A percentile compares a stretch with the other conserved stretches of the same genome.
Evolutionary conservation across 2,797 vertebrate species (phyloP).

Genomic region (Cryptoblepharus egeriae): DNA sequence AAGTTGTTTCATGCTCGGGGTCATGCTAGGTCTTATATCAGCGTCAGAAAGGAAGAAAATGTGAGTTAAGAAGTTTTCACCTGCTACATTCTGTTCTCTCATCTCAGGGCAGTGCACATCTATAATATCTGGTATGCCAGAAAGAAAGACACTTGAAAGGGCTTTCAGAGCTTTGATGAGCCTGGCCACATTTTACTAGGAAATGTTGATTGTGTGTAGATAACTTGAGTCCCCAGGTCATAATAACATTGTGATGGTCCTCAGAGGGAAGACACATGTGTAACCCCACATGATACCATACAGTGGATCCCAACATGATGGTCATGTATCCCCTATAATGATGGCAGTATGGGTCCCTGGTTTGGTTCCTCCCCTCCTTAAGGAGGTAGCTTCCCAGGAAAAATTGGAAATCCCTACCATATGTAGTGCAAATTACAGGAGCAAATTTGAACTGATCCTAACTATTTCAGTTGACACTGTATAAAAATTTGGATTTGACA

Average conservation of each 20-base stretch:
- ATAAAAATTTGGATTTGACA: background rate
- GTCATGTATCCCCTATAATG: no score
- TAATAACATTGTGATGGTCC: background rate
- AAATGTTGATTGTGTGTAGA: background rate
- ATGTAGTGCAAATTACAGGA: background rate
- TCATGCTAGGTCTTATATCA: constrained; percentile 3
- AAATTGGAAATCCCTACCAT: no score
- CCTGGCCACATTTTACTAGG: background rate
- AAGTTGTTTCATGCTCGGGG: background rate
- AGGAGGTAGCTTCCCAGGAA: no score
- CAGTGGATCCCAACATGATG: no score
- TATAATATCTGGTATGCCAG: background rate
- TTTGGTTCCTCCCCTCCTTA: no score
- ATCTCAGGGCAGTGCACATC: background rate
- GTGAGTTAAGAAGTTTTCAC: background rate
- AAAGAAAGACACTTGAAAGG: background rate
- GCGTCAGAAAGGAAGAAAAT: constrained; percentile 18
- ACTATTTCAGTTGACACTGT: background rate
- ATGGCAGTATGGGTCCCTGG: no score
- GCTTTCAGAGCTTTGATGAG: background rate
- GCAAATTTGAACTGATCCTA: background rate
- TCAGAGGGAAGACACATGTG: background rate
- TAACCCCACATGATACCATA: background rate
- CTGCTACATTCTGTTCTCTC: background rate
- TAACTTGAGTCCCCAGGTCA: background rate